Percentiles rank a stretch among this genome's conserved stretches.
Evolutionary conservation across 2,797 vertebrate genomes (phyloP).

Genomic region (Muraenolepis orangiensis): DNA sequence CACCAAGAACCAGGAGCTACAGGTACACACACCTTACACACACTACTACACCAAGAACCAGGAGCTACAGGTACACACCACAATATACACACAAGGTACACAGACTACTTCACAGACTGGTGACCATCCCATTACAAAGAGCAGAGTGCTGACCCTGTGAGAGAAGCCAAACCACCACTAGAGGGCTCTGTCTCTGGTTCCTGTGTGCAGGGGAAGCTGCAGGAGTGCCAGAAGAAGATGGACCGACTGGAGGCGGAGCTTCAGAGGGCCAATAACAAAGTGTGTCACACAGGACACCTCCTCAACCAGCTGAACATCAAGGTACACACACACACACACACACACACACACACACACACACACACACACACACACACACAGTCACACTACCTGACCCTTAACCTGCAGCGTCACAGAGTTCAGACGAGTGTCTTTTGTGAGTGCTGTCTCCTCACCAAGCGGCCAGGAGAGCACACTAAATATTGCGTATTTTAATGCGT

Average conservation of each 20-base stretch:
- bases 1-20: not conserved
- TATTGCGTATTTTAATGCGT: too few species aligned
- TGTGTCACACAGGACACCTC: constrained; percentile 89
- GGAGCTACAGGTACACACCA: not conserved
- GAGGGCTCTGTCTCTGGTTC: not conserved
- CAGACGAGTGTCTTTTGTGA: not conserved
- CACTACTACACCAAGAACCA: too few species aligned
- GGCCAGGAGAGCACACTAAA: too few species aligned
- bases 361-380: too few species aligned
- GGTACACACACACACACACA: constrained; percentile 63
- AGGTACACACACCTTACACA: not conserved
- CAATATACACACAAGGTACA: too few species aligned
- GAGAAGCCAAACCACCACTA: not conserved
- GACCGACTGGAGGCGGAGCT: constrained; percentile 86
- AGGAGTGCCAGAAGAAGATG: constrained; percentile 88
- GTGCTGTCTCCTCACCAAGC: too few species aligned
- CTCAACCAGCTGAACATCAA: constrained; percentile 95
- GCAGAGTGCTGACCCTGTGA: too few species aligned
- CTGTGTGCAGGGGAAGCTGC: constrained; percentile 83
- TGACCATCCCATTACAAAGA: too few species aligned
- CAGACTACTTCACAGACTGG: too few species aligned
- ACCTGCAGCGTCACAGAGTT: not conserved
- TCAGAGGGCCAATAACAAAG: constrained; percentile 92
- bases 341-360: too few species aligned
- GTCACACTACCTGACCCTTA: too few species aligned